A percentile compares a stretch with the other conserved stretches of the same genome.
These are phyloP conservation scores for Eupsilia transversa DNA, from an alignment of 2,888 invertebrate genomes.

Conservation along the genomic window DNA sequence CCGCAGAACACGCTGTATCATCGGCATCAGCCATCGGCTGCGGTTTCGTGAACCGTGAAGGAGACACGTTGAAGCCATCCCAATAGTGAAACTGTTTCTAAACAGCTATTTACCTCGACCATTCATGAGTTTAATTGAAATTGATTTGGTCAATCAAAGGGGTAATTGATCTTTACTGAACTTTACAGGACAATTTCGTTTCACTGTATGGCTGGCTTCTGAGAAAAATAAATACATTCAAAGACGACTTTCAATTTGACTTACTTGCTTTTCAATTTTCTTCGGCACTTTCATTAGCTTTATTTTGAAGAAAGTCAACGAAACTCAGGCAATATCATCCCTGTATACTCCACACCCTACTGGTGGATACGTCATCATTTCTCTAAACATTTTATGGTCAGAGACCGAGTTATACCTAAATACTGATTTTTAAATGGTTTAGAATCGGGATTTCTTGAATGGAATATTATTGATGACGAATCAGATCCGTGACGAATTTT, in stretches of 20 bases:
- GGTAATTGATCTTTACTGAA: conserved; percentile 5
- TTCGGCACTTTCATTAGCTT: background rate
- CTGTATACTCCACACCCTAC: background rate
- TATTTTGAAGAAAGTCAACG: background rate
- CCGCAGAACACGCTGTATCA: conserved; percentile 17
- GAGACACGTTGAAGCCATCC: conserved; percentile 15
- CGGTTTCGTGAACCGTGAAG: conserved; percentile 23
- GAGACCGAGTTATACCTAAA: background rate
- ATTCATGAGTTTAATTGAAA: conserved; percentile 11
- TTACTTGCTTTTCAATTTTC: no score
- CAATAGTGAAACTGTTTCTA: conserved; percentile 3
- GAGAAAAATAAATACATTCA: background rate
- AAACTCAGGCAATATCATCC: background rate
- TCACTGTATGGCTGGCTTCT: background rate
- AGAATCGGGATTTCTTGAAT: background rate
- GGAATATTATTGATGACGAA: background rate
- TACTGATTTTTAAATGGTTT: background rate
- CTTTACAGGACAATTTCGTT: background rate
- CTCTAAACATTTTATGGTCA: background rate
- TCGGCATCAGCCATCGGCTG: conserved; percentile 7
- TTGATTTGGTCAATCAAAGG: background rate
- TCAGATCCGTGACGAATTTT: background rate
- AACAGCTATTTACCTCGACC: background rate
- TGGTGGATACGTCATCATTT: background rate
- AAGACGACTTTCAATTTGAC: no score